These are phyloP conservation scores for Solea senegalensis DNA, from an alignment of 2,113 vertebrate genomes.

Conservation along the genomic window DNA sequence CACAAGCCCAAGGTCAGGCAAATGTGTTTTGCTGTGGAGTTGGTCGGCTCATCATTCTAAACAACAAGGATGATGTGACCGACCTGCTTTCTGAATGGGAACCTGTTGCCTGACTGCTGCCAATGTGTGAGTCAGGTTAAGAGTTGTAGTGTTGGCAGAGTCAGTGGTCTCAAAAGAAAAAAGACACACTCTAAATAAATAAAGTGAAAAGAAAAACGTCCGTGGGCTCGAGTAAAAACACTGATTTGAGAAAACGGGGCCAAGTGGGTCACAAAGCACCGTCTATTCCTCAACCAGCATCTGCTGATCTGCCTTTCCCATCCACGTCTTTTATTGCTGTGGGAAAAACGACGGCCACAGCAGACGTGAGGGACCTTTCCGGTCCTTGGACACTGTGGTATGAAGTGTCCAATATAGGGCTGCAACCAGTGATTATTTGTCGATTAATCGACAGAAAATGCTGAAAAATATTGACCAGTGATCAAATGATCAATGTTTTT, in stretches of 20 bases:
- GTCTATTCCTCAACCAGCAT: neutral
- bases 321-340: conserved; percentile 63
- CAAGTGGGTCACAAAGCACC: conserved; percentile 30
- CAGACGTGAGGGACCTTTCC: conserved; percentile 44
- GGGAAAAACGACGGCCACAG: conserved; percentile 55
- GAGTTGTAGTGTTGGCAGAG: conserved; percentile 1
- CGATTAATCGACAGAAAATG: too few relatives aligned
- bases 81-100: conserved; percentile 25
- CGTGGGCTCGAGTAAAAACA: neutral
- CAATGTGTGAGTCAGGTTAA: conserved; percentile 39
- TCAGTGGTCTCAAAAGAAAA: neutral
- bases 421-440: too few relatives aligned
- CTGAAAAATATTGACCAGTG: too few relatives aligned
- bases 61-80: conserved; percentile 21
- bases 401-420: conserved; percentile 16
- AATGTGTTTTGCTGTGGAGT: conserved; percentile 47
- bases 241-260: neutral
- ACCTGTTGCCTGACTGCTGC: conserved; percentile 6
- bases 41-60: conserved; percentile 42
- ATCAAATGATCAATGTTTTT: too few relatives aligned
- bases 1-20: conserved; percentile 55
- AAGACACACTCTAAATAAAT: neutral
- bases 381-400: conserved; percentile 53
- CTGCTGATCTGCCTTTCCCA: conserved; percentile 57
- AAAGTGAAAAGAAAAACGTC: neutral